Evolutionary conservation across 2,888 invertebrate genomes (phyloP).

Genomic region (Crioceris asparagi): DNA sequence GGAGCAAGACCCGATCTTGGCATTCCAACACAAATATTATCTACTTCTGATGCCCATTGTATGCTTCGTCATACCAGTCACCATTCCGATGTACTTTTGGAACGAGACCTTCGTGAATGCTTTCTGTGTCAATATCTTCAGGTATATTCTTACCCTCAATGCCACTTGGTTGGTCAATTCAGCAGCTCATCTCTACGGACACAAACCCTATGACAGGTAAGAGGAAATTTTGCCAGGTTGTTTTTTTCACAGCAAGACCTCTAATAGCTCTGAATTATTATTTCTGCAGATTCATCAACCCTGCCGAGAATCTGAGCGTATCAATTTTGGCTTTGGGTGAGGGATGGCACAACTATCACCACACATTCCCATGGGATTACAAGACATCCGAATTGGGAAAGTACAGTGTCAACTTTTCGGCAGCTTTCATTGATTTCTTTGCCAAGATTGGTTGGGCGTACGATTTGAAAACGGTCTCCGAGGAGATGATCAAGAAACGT

Average conservation of each 20-base stretch:
- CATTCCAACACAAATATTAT: slow-evolving; percentile 65
- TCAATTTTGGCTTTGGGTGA: slow-evolving; percentile 67
- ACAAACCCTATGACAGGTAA: slow-evolving; percentile 63
- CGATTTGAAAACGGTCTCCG: slow-evolving; percentile 55
- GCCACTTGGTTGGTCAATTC: slow-evolving; percentile 84
- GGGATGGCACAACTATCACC: slow-evolving; percentile 81
- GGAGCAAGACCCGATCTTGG: slow-evolving; percentile 66
- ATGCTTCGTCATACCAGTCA: slow-evolving; percentile 69
- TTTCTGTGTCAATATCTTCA: slow-evolving; percentile 60
- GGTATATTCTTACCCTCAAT: slow-evolving; percentile 69
- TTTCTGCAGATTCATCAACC: slow-evolving; percentile 53
- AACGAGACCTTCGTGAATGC: slow-evolving; percentile 57
- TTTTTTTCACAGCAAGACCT: too few species aligned
- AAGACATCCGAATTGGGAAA: slow-evolving; percentile 42
- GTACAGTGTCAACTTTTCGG: slow-evolving; percentile 53
- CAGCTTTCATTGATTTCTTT: slow-evolving; percentile 69
- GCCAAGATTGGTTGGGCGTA: slow-evolving; percentile 74
- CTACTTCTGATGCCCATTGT: slow-evolving; percentile 56
- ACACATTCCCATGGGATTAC: slow-evolving; percentile 57
- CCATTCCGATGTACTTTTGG: slow-evolving; percentile 66
- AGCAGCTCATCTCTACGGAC: slow-evolving; percentile 73
- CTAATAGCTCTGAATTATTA: too few species aligned
- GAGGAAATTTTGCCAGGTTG: slow-evolving; percentile 16
- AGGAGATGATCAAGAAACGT: slow-evolving; percentile 45
- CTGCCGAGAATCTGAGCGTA: slow-evolving; percentile 61